Conservation (phyloP, 2,888 invertebrate species). For the Chymomyza fuscimana region DNA sequence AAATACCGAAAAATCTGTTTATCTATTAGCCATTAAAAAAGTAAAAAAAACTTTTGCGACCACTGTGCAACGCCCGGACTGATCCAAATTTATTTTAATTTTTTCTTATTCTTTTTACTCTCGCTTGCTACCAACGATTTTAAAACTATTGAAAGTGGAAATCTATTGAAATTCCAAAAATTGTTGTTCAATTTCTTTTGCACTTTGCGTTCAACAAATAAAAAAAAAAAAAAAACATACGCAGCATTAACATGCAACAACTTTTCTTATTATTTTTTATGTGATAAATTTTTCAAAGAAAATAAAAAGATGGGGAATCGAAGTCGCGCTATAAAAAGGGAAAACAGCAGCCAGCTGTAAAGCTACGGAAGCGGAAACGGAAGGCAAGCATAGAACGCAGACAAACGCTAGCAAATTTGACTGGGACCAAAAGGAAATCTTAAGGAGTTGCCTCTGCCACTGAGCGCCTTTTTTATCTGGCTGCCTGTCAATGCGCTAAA, state of each 20-base stretch:
- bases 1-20: no score
- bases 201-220: constrained; percentile 31
- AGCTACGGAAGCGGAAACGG: constrained; percentile 73
- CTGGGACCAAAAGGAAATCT: constrained; percentile 38
- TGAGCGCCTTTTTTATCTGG: constrained; percentile 18
- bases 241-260: constrained; percentile 67
- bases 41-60: no score
- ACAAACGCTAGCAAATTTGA: constrained; percentile 65
- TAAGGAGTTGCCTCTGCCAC: constrained; percentile 24
- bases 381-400: constrained; percentile 66
- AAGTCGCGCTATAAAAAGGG: constrained; percentile 11
- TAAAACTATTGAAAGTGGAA: background rate
- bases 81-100: background rate
- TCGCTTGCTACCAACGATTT: background rate
- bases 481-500: constrained; percentile 2
- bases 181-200: constrained; percentile 70
- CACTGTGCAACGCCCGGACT: no score
- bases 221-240: constrained; percentile 40
- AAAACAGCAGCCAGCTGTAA: constrained; percentile 60
- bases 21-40: no score
- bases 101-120: background rate
- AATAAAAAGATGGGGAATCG: constrained; percentile 19
- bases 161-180: constrained; percentile 47
- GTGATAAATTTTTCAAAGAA: constrained; percentile 62
- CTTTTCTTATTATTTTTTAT: constrained; percentile 73